These are phyloP conservation scores for Sycobia sp. DNA, from an alignment of 1,140 invertebrate genomes.

Conservation along the genomic window DNA sequence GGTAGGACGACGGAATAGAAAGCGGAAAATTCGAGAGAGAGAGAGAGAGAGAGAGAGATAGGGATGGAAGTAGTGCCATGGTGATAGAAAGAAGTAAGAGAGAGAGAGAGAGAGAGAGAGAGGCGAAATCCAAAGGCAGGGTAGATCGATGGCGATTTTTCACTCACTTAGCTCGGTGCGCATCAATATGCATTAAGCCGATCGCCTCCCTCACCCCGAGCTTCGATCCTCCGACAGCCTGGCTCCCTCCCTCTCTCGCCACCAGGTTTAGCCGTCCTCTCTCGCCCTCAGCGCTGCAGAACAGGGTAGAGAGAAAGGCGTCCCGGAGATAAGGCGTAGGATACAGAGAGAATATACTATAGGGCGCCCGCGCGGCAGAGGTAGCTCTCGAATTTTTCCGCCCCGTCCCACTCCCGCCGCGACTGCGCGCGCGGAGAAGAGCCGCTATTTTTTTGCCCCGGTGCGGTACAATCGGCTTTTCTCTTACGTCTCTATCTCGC, in stretches of 20 bases:
- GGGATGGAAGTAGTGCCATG: not conserved
- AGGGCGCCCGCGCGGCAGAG: not conserved
- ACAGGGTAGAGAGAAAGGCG: slow-evolving; percentile 20
- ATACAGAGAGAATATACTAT: not conserved
- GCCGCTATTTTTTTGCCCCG: too few species aligned
- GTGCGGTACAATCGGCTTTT: too few species aligned
- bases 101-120: not conserved
- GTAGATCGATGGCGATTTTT: slow-evolving; percentile 62
- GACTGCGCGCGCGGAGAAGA: too few species aligned
- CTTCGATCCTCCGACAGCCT: not conserved
- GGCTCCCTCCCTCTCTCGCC: slow-evolving; percentile 49
- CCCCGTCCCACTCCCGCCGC: too few species aligned
- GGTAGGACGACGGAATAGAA: too few species aligned
- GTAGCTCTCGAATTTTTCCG: not conserved
- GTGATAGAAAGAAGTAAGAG: not conserved
- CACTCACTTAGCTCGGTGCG: slow-evolving; percentile 59
- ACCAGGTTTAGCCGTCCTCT: slow-evolving; percentile 13
- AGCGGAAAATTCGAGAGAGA: too few species aligned
- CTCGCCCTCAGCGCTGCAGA: slow-evolving; percentile 21
- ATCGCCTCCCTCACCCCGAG: slow-evolving; percentile 47
- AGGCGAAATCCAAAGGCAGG: slow-evolving; percentile 16
- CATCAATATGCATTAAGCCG: slow-evolving; percentile 64
- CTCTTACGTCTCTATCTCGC: too few species aligned
- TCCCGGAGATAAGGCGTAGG: not conserved
- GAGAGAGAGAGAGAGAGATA: not conserved